A percentile compares a stretch with the other conserved stretches of the same genome.
Conservation (phyloP, 2,888 invertebrate species). For the Sympetrum striolatum region DNA sequence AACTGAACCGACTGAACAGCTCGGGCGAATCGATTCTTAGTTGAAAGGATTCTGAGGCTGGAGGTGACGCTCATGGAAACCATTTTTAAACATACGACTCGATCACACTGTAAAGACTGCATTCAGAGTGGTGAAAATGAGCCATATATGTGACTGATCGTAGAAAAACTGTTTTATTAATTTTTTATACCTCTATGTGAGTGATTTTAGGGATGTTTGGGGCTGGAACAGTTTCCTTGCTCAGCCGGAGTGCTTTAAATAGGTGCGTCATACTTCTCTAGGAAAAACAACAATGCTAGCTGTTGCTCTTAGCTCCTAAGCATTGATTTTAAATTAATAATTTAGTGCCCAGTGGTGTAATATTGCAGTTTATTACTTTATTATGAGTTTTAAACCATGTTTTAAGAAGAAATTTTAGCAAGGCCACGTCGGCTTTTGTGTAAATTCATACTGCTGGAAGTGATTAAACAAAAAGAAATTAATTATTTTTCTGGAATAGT, state of each 20-base stretch:
- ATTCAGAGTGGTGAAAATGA: not conserved
- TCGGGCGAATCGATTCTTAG: slow-evolving; percentile 40
- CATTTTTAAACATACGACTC: slow-evolving; percentile 43
- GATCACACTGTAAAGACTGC: slow-evolving; percentile 20
- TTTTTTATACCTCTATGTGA: slow-evolving; percentile 16
- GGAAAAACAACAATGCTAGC: slow-evolving; percentile 31
- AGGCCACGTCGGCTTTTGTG: slow-evolving; percentile 38
- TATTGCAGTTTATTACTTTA: not conserved
- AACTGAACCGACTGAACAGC: slow-evolving; percentile 30
- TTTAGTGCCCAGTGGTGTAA: not conserved
- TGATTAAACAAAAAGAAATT: not conserved
- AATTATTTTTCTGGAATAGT: not conserved
- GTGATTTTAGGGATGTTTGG: slow-evolving; percentile 35
- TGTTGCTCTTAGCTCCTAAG: not conserved
- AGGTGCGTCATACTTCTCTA: slow-evolving; percentile 40
- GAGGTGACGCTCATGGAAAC: slow-evolving; percentile 42
- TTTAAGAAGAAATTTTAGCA: not conserved
- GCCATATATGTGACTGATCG: not conserved
- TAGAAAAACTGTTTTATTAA: not conserved
- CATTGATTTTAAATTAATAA: not conserved
- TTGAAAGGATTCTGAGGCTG: slow-evolving; percentile 41
- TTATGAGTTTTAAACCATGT: not conserved
- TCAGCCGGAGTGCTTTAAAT: slow-evolving; percentile 38
- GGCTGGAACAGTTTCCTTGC: slow-evolving; percentile 7
- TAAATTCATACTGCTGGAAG: not conserved